Evolutionary conservation across 1,140 invertebrate species (phyloP), one percentile per base, ranked within the genome.

Genomic region (Philotrypesis tridentata): DNA sequence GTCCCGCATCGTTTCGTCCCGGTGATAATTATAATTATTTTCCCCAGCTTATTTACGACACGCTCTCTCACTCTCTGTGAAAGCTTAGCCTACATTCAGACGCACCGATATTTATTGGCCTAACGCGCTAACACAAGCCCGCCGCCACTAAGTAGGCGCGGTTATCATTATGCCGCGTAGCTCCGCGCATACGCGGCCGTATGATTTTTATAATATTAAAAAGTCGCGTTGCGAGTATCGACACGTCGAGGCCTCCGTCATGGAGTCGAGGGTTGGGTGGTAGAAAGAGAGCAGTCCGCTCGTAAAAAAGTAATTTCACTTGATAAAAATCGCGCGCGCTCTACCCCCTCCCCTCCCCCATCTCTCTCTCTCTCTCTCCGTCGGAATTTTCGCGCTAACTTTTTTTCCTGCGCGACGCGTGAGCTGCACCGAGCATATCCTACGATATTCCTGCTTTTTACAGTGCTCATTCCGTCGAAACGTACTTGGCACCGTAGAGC

Each of bases 401-500:
- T 55, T 55, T 55, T 55, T 17, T 17, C n/a, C n/a, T n/a, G n/a
- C n/a, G n/a, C n/a, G n/a, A n/a, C 48, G 48, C 21, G 48, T 7
- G 48, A 5, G 12, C 27, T 17, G 27, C 63, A 29, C 25, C 63
- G 63, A 25, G 23, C n/a, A 11, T 4, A 12, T 55, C 27, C 27
- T 60, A 23, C 76, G 31, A 55, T 70, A 70, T 79, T 79, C 70
- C 27, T 37, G 14, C n/a, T 74, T 74, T 79, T 83, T 80, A 78
- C 78, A 63, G 78, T 79, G 55, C 73, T 80, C 74, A 70, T 81
- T 67, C 61, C 63, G 25, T 72, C 43, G 83, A 83, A 85, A 82
- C 76, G 77, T 82, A 82, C 82, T 65, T 61, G 65, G 72, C 75
- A 76, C 71, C 71, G 79, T 85, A 82, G 83, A 81, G 84, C 84